phyloP scores from a whole-genome alignment of 2,797 vertebrate genomes.

The Threskiornis aethiopicus region DNA sequence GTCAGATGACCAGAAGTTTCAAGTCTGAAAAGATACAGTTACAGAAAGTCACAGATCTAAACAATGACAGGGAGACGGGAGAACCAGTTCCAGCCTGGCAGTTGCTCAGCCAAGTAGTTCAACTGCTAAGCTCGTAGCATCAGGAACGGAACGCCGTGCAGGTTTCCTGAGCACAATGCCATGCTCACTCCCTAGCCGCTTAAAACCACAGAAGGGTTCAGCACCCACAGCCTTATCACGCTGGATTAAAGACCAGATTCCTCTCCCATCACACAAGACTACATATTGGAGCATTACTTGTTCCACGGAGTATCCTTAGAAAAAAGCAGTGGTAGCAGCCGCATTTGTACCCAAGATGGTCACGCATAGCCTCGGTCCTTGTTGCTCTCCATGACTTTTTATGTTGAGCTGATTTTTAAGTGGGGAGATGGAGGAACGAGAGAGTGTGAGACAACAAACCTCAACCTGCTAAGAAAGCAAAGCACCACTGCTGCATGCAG shows the following conservation, averaged over 20 bases:
- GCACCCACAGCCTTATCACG: background rate
- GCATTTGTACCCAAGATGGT: rapidly evolving
- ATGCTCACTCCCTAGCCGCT: background rate
- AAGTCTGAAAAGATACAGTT: background rate
- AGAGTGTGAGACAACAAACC: background rate
- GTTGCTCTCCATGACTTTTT: background rate
- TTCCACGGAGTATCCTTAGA: background rate
- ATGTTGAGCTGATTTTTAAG: background rate
- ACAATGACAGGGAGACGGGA: background rate
- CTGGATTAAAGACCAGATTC: background rate
- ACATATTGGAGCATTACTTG: background rate
- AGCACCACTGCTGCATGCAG: background rate
- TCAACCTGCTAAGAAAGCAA: background rate
- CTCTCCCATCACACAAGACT: background rate
- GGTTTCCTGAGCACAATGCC: background rate
- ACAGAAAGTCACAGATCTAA: background rate
- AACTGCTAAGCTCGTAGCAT: background rate
- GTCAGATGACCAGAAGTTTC: background rate
- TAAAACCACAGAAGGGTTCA: background rate
- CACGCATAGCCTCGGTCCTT: background rate
- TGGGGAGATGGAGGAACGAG: background rate
- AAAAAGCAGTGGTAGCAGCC: background rate
- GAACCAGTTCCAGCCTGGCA: background rate
- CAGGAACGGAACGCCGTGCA: background rate
- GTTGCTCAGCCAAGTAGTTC: background rate